These are phyloP conservation scores for Pygocentrus nattereri DNA, from an alignment of 2,797 vertebrate species.

Conservation along the genomic window DNA sequence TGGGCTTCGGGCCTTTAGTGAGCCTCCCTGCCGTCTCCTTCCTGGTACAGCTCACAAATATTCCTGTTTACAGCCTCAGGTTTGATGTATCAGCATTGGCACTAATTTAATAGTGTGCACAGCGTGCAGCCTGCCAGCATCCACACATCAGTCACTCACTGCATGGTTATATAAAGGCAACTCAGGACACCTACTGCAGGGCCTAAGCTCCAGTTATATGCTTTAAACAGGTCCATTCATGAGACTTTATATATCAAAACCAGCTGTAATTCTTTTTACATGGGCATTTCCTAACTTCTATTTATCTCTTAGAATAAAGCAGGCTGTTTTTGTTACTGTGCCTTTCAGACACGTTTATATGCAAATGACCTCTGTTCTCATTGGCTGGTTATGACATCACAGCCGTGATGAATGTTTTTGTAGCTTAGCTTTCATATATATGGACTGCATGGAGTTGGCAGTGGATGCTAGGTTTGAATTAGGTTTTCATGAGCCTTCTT, in stretches of 20 bases:
- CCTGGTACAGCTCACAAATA: slow-evolving; percentile 23
- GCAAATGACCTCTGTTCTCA: background rate
- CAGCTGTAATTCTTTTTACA: background rate
- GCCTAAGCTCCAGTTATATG: background rate
- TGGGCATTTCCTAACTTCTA: background rate
- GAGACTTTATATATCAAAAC: background rate
- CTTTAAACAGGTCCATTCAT: background rate
- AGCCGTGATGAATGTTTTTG: background rate
- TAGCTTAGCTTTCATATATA: background rate
- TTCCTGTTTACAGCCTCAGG: slow-evolving; percentile 21
- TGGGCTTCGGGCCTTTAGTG: background rate
- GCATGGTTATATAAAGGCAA: background rate
- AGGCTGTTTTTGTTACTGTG: background rate
- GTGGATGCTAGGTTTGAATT: background rate
- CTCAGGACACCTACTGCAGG: background rate
- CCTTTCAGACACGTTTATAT: background rate
- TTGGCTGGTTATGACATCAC: background rate
- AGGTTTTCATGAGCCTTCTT: background rate
- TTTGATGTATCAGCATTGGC: slow-evolving; percentile 13
- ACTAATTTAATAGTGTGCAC: slow-evolving; percentile 27
- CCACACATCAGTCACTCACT: background rate
- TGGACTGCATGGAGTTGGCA: background rate
- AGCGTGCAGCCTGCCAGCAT: slow-evolving; percentile 10
- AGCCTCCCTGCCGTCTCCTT: slow-evolving; percentile 23
- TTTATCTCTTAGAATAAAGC: background rate